Base-by-base conservation (phyloP, 2,113 vertebrate species). In the Crotalus tigris region DNA sequence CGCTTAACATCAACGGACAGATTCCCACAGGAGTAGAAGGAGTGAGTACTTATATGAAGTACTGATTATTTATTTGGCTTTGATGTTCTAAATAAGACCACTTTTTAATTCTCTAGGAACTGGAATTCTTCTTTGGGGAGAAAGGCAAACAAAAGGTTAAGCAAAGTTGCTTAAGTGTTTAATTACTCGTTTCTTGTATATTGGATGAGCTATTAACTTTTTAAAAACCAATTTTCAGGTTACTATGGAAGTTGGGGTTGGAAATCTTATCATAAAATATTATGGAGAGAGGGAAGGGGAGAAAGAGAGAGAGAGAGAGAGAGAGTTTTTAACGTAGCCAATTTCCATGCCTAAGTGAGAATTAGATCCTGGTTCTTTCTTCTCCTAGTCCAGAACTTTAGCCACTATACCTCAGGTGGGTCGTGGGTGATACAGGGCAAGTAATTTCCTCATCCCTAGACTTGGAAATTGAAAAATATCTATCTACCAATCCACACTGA, bases 1-100 rank as follows among this genome's bases (percentile, higher is more conserved):
- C 98, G 0, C 98, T 98, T 87, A 99, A 97, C 96, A 95, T 98
- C 97, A 99, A 99, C 3, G 99, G 99, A 57, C 99, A 99, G 96
- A 96, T 98, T 53, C 99, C 98, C 89, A 97, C 98, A 0, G 98
- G 97, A 94, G 96, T 95, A 2, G 99, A 99, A 53, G 98, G 98
- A 97, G 99, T 99, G 98, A 99, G 98, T 98, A 97, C 95, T 96
- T 53, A 51, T 0, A 0, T 12, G 9, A 0, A 3, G 44, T 15
- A 81, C 5, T 4, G 0, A 44, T 15, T 44, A 89, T 12, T 88
- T 46, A 89, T 46, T 0, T 24, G 87, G 8, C 29, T 53, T 69
- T 86, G 53, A 5, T 58, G 23, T 46, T 49, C 2, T 85, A 19
- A 92, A 57, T 0, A 0, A 88, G 89, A 85, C 1, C 0, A 2